Base-by-base conservation (phyloP, 2,888 invertebrate species). In the Melipona beecheii region DNA sequence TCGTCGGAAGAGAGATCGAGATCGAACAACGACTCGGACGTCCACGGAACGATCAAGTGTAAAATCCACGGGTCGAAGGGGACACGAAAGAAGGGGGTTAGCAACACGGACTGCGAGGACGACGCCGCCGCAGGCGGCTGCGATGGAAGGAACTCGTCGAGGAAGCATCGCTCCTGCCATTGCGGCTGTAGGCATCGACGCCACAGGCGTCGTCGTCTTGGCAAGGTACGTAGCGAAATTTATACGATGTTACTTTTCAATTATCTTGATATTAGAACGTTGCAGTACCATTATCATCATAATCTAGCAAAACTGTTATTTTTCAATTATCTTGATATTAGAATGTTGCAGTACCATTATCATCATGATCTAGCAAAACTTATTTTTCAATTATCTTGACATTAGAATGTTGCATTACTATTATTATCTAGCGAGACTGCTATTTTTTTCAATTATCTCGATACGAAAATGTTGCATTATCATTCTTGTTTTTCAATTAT, bases 131-230 rank as follows among this genome's bases (percentile, higher is more conserved):
- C 43, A 43, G 43, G 68, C 43, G 82, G 79, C 75, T 87, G 85
- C 77, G 79, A 80, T 70, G 85, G 79, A n/a, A 89, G 64, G 68
- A 71, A 36, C 68, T 54, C 58, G 43, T 36, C n/a, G 81, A 87
- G 72, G 58, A 85, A 75, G 78, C 78, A 81, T 52, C 80, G 84
- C 75, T 81, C 79, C 79, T 72, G 81, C 77, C 82, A 76, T 56
- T 87, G 81, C 65, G 82, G 82, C 74, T 83, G 87, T 64, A 88
- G 86, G 71, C 86, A 86, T 84, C 87, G 87, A 85, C 89, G 87
- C 72, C 86, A 78, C 73, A 78, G 83, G 77, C 89, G 88, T 86
- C 87, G 88, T 78, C 90, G 87, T 86, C 86, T 80, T 77, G 80
- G 86, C 83, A 90, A 91, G 91, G 90, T 91, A 86, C 4, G 4